Conservation (phyloP, 2,113 vertebrate species). For the Anoplopoma fimbria region DNA sequence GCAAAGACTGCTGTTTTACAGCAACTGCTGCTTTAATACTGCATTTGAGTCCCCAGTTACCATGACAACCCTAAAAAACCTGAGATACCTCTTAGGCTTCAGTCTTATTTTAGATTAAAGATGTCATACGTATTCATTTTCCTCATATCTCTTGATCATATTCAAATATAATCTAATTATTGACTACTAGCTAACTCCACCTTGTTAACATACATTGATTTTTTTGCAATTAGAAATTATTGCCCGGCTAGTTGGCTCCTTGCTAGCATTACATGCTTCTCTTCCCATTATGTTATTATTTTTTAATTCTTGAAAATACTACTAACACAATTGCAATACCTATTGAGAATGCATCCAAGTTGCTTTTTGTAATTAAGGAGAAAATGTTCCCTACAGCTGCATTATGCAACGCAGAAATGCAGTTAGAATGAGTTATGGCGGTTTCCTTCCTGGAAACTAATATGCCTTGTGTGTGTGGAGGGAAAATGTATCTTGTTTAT, state of each 20-base stretch:
- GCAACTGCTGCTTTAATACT: constrained; percentile 33
- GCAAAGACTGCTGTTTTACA: constrained; percentile 44
- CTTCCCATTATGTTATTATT: constrained; percentile 29
- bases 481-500: constrained; percentile 38
- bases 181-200: constrained; percentile 18
- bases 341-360: constrained; percentile 19
- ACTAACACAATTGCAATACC: constrained; percentile 48
- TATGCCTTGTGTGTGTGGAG: constrained; percentile 24
- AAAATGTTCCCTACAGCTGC: constrained; percentile 26
- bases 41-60: constrained; percentile 46
- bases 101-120: constrained; percentile 17
- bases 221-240: constrained; percentile 48
- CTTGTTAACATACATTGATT: constrained; percentile 31
- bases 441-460: constrained; percentile 47
- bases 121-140: constrained; percentile 5
- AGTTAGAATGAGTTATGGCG: constrained; percentile 45
- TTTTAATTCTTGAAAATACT: constrained; percentile 49
- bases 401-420: constrained; percentile 49
- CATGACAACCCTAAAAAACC: constrained; percentile 43
- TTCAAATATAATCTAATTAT: constrained; percentile 9
- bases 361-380: constrained; percentile 47
- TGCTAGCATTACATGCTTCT: constrained; percentile 34
- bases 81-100: background rate
- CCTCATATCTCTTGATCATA: background rate
- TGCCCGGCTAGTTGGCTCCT: constrained; percentile 36